These are phyloP conservation scores for Valencia hispanica DNA, from an alignment of 2,797 vertebrate genomes.

Conservation along the genomic window DNA sequence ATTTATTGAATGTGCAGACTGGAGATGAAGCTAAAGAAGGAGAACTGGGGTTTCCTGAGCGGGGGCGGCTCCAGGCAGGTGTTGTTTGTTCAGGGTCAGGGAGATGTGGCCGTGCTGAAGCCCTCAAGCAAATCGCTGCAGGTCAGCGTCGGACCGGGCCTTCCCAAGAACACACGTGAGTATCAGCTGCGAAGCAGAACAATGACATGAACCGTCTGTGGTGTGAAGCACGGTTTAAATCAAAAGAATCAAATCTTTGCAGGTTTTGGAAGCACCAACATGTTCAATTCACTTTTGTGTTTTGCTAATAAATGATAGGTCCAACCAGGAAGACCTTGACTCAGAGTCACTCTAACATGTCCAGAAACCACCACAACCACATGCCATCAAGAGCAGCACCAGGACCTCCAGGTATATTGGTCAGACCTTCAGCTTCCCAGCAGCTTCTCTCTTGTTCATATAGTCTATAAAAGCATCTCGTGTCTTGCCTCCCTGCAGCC, in stretches of 20 bases:
- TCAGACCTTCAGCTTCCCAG: background rate
- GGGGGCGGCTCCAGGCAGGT: slow-evolving; percentile 92
- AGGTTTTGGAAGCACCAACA: background rate
- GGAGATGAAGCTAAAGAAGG: slow-evolving; percentile 97
- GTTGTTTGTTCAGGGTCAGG: slow-evolving; percentile 89
- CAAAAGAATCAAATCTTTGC: background rate
- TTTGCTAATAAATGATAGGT: slow-evolving; percentile 74
- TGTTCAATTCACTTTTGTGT: background rate
- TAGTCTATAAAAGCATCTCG: background rate
- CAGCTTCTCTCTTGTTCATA: background rate
- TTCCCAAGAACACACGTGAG: slow-evolving; percentile 96
- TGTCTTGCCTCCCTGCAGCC: slow-evolving; percentile 66
- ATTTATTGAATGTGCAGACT: slow-evolving; percentile 78
- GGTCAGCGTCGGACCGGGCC: slow-evolving; percentile 93
- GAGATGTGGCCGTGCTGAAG: slow-evolving; percentile 87
- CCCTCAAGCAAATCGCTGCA: slow-evolving; percentile 95
- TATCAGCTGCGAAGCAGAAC: slow-evolving; percentile 45
- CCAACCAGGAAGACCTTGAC: slow-evolving; percentile 85
- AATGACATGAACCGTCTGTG: background rate
- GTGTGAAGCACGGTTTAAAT: background rate
- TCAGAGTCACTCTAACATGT: slow-evolving; percentile 71
- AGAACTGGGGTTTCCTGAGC: slow-evolving; percentile 96
- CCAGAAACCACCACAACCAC: slow-evolving; percentile 79
- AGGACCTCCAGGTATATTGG: slow-evolving; percentile 87
- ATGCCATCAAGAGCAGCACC: slow-evolving; percentile 89